These are phyloP conservation scores for Megamerina dolium DNA, from an alignment of 2,888 invertebrate genomes.

Conservation along the genomic window DNA sequence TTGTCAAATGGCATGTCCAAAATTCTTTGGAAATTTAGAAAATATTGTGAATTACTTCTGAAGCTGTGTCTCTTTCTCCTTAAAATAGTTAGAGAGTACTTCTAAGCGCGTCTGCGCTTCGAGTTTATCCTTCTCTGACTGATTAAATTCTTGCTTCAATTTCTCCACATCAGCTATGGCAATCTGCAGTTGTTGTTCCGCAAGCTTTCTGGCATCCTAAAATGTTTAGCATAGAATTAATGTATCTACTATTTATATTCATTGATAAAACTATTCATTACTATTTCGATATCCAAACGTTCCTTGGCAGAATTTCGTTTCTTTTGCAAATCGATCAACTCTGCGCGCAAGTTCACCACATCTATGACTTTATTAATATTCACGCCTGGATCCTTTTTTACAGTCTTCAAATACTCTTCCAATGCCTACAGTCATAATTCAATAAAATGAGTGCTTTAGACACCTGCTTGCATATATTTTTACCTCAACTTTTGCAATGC, in stretches of 20 bases:
- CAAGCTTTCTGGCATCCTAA: slow-evolving; percentile 48
- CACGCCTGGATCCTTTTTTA: slow-evolving; percentile 48
- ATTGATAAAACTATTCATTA: slow-evolving; percentile 14
- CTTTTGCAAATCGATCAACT: slow-evolving; percentile 53
- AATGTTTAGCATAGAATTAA: neutral
- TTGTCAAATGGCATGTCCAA: no score
- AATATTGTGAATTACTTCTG: slow-evolving; percentile 63
- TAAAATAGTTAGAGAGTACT: slow-evolving; percentile 83
- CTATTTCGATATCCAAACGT: slow-evolving; percentile 49
- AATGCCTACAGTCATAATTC: slow-evolving; percentile 34
- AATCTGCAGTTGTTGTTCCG: slow-evolving; percentile 48
- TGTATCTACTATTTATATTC: no score
- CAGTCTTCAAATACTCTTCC: slow-evolving; percentile 50
- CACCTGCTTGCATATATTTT: no score
- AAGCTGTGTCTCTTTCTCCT: slow-evolving; percentile 80
- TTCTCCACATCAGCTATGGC: slow-evolving; percentile 52
- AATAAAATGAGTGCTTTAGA: neutral
- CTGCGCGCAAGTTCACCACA: slow-evolving; percentile 56
- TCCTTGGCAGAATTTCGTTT: slow-evolving; percentile 52
- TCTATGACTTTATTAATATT: slow-evolving; percentile 53
- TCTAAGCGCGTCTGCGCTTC: slow-evolving; percentile 79
- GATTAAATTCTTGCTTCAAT: slow-evolving; percentile 56
- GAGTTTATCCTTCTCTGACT: slow-evolving; percentile 63
- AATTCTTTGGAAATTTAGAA: no score
- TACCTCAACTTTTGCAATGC: slow-evolving; percentile 44